phyloP scores from a whole-genome alignment of 2,797 vertebrate species.

The Tympanoctomys barrerae region DNA sequence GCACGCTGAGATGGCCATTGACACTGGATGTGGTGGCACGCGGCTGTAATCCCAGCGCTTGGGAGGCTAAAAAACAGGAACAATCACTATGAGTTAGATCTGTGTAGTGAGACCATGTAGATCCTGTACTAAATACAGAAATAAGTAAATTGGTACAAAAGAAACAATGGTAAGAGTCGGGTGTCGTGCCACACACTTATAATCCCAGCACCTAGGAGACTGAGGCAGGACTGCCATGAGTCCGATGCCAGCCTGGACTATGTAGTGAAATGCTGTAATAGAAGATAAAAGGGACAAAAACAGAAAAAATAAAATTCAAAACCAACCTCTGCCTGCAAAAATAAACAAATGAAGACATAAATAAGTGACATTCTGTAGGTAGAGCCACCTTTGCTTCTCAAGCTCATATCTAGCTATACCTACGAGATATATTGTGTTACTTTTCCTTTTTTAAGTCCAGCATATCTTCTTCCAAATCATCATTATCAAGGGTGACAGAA shows the following conservation, averaged over 20 bases:
- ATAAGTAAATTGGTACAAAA: neutral
- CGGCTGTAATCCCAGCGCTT: no score
- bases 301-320: slow-evolving; percentile 18
- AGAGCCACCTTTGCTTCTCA: neutral
- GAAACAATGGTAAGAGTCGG: neutral
- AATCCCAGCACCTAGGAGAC: no score
- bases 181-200: no score
- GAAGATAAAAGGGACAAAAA: neutral
- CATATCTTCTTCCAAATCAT: neutral
- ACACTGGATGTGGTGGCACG: no score
- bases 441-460: neutral
- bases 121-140: no score
- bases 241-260: no score
- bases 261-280: neutral
- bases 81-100: no score
- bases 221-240: no score
- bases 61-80: no score
- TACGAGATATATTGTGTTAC: neutral
- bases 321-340: neutral
- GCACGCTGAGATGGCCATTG: no score
- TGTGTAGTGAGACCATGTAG: no score
- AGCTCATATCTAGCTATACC: neutral
- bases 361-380: neutral
- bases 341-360: neutral
- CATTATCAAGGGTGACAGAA: neutral